Conservation (phyloP, 2,888 invertebrate species). For the Pammene fasciana region DNA sequence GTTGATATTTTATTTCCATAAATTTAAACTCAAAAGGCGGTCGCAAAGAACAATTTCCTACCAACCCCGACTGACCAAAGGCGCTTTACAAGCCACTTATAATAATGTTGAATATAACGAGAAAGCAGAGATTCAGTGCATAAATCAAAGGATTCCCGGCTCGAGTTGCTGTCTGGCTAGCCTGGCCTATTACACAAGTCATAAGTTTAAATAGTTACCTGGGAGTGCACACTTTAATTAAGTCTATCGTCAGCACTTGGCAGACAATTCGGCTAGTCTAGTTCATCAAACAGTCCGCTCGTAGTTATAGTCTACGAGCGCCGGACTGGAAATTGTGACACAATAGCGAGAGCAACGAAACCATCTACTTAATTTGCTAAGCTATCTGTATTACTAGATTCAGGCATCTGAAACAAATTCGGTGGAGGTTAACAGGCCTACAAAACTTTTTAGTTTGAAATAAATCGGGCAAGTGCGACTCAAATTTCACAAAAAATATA, state of each 20-base stretch:
- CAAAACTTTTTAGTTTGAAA: no score
- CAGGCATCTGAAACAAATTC: no score
- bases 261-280: slow-evolving; percentile 26
- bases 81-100: slow-evolving; percentile 27
- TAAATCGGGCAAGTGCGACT: no score
- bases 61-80: slow-evolving; percentile 24
- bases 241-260: slow-evolving; percentile 36
- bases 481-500: no score
- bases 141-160: slow-evolving; percentile 38
- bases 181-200: slow-evolving; percentile 36
- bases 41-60: slow-evolving; percentile 21
- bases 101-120: slow-evolving; percentile 35
- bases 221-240: slow-evolving; percentile 29
- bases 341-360: no score
- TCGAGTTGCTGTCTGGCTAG: slow-evolving; percentile 18
- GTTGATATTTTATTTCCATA: slow-evolving; percentile 8
- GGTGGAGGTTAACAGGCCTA: no score
- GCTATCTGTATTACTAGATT: no score
- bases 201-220: slow-evolving; percentile 37
- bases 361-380: no score
- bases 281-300: slow-evolving; percentile 17
- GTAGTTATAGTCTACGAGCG: no score
- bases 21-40: slow-evolving; percentile 13
- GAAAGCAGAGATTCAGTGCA: slow-evolving; percentile 24
- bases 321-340: no score